phyloP scores from a whole-genome alignment of 2,797 vertebrate genomes.

The Pangasius djambal region DNA sequence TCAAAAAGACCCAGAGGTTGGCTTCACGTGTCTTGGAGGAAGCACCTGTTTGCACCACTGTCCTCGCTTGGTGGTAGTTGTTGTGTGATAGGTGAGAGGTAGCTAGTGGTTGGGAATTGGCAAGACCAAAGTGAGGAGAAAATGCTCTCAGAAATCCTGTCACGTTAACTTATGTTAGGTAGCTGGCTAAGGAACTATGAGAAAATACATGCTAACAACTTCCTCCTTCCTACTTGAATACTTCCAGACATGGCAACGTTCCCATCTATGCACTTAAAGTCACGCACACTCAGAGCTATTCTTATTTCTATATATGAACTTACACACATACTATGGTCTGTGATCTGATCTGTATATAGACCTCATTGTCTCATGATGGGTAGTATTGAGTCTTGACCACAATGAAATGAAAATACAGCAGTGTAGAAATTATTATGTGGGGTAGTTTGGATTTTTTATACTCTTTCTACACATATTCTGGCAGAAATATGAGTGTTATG shows the following conservation, averaged over 20 bases:
- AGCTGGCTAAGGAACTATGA: neutral
- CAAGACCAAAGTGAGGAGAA: neutral
- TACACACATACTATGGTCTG: neutral
- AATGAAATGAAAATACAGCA: neutral
- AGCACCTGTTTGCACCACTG: neutral
- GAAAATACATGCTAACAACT: neutral
- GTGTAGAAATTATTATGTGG: neutral
- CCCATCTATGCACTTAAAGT: neutral
- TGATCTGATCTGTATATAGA: neutral
- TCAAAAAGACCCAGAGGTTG: neutral
- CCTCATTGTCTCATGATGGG: neutral
- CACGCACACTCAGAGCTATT: neutral
- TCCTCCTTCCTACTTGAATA: neutral
- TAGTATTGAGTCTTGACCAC: neutral
- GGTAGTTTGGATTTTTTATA: neutral
- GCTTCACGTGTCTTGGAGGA: neutral
- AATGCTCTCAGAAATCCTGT: neutral
- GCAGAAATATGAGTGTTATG: neutral
- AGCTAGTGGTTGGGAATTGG: neutral
- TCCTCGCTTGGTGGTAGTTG: neutral
- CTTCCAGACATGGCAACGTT: neutral
- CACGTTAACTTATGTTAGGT: neutral
- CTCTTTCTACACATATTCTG: neutral
- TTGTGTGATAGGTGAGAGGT: neutral
- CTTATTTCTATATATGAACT: neutral